phyloP scores from a whole-genome alignment of 2,113 vertebrate species.

The Antennarius striatus region DNA sequence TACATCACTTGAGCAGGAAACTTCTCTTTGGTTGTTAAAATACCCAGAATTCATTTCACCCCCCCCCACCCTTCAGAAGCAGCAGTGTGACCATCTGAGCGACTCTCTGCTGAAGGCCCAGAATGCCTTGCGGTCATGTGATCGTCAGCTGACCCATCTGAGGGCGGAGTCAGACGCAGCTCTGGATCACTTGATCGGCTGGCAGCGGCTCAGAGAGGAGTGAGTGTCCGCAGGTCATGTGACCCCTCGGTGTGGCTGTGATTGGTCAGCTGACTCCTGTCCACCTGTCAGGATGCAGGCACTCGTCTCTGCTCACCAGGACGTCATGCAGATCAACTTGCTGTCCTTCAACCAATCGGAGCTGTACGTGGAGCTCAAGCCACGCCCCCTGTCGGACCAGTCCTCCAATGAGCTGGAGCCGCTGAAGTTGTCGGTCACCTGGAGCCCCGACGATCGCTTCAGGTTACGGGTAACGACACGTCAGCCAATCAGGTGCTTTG shows the following conservation, averaged over 20 bases:
- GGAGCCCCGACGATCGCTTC: conserved; percentile 62
- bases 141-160: conserved; percentile 56
- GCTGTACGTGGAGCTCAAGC: conserved; percentile 70
- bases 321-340: conserved; percentile 60
- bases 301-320: conserved; percentile 26
- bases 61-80: conserved; percentile 52
- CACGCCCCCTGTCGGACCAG: conserved; percentile 11
- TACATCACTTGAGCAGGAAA: too few relatives aligned
- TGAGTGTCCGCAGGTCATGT: conserved; percentile 42
- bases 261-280: conserved; percentile 10
- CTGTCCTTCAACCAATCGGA: conserved; percentile 62
- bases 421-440: conserved; percentile 60
- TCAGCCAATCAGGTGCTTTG: background rate
- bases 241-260: background rate
- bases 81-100: conserved; percentile 48
- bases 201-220: conserved; percentile 64
- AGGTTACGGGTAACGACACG: conserved; percentile 64
- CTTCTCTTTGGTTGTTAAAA: too few relatives aligned
- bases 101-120: conserved; percentile 61
- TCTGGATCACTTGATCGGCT: conserved; percentile 25
- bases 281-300: conserved; percentile 63
- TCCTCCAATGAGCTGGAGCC: conserved; percentile 58
- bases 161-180: conserved; percentile 39
- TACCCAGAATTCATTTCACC: background rate
- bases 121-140: conserved; percentile 58